Percentiles rank a stretch among this genome's conserved stretches.
Evolutionary conservation across 2,797 vertebrate species (phyloP).

Genomic region (Gymnopithys bicolor): DNA sequence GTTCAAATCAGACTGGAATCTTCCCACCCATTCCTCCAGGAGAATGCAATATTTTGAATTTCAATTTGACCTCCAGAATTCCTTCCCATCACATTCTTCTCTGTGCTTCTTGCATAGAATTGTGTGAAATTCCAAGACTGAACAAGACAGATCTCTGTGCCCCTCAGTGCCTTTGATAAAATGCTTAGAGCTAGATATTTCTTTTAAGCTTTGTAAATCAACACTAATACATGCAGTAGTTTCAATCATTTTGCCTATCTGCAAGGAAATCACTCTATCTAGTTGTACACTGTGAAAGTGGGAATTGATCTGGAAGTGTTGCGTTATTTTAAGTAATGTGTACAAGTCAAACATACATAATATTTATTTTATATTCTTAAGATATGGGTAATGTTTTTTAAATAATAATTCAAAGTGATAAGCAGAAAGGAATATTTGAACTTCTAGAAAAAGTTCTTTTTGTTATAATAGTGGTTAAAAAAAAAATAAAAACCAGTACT

Average conservation of each 20-base stretch:
- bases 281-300: neutral
- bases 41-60: slow-evolving; percentile 38
- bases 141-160: slow-evolving; percentile 1
- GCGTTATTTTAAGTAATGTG: neutral
- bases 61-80: slow-evolving; percentile 36
- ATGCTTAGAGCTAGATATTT: neutral
- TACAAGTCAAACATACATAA: neutral
- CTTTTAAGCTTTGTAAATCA: slow-evolving; percentile 9
- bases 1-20: neutral
- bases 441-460: neutral
- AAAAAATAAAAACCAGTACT: neutral
- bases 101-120: neutral
- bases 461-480: neutral
- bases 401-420: neutral
- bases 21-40: neutral
- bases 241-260: neutral
- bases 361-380: neutral
- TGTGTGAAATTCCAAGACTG: neutral
- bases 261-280: neutral
- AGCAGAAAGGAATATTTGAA: neutral
- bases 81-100: neutral
- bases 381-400: neutral
- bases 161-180: neutral
- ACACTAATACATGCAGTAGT: neutral
- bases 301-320: neutral